phyloP scores from a whole-genome alignment of 23 tunicate species.

The Diplosoma virens region DNA sequence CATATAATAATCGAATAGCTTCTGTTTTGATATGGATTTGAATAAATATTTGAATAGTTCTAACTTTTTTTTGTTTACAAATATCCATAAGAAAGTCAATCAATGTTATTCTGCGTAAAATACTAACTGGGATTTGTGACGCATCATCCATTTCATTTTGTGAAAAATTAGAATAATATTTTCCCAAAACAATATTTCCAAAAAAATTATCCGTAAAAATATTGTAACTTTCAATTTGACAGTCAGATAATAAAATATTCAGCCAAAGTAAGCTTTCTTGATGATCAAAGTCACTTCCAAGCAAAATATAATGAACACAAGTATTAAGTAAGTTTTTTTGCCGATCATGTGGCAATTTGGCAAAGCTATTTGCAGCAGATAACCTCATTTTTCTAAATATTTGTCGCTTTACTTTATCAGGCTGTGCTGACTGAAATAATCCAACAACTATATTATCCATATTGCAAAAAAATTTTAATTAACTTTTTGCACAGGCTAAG shows the following conservation, averaged over 20 bases:
- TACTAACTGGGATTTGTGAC: not conserved
- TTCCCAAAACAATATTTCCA: conserved; percentile 30
- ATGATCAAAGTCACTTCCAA: conserved; percentile 27
- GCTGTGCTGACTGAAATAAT: conserved; percentile 29
- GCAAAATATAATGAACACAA: conserved; percentile 16
- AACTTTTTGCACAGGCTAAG: no score
- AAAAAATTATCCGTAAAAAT: conserved; percentile 15
- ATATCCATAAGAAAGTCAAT: not conserved
- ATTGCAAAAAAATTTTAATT: not conserved
- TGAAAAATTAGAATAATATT: not conserved
- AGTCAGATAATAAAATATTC: not conserved
- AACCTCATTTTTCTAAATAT: conserved; percentile 33
- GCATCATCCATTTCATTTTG: not conserved
- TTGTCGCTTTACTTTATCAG: conserved; percentile 19
- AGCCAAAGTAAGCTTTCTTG: not conserved
- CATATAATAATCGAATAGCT: conserved; percentile 37
- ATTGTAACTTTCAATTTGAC: not conserved
- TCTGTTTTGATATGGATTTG: conserved; percentile 32
- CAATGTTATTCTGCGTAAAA: not conserved
- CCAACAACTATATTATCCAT: conserved; percentile 31
- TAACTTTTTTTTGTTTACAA: not conserved
- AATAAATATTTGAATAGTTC: not conserved
- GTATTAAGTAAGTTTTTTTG: conserved; percentile 1
- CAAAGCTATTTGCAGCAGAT: conserved; percentile 8
- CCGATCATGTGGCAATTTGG: not conserved